Evolutionary conservation across 2,888 invertebrate species (phyloP).

Genomic region (Ophraella communa): DNA sequence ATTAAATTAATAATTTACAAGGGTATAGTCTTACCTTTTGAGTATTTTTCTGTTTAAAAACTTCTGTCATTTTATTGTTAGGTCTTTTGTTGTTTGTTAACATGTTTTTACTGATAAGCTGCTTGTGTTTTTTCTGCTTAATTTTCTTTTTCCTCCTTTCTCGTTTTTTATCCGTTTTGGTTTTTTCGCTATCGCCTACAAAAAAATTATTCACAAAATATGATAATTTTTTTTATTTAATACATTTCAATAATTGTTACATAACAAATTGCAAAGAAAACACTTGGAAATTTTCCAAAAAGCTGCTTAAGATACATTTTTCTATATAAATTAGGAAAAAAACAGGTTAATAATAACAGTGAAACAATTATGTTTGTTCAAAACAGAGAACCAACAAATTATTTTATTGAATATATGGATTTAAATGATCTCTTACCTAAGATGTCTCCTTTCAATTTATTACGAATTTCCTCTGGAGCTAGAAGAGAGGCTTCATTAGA

Average conservation of each 20-base stretch:
- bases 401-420: too few relatives aligned
- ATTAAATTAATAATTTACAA: slow-evolving; percentile 40
- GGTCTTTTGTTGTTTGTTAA: slow-evolving; percentile 47
- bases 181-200: slow-evolving; percentile 76
- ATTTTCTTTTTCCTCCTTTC: slow-evolving; percentile 87
- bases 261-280: too few relatives aligned
- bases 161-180: slow-evolving; percentile 86
- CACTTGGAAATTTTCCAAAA: too few relatives aligned
- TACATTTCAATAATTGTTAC: too few relatives aligned
- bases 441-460: slow-evolving; percentile 63
- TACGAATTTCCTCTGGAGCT: slow-evolving; percentile 91
- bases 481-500: slow-evolving; percentile 82
- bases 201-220: not conserved
- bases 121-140: slow-evolving; percentile 66
- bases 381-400: too few relatives aligned
- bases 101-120: slow-evolving; percentile 58
- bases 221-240: too few relatives aligned
- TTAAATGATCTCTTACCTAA: slow-evolving; percentile 59
- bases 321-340: too few relatives aligned
- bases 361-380: not conserved
- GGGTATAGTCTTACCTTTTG: slow-evolving; percentile 62
- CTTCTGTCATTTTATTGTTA: slow-evolving; percentile 63
- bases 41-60: slow-evolving; percentile 70
- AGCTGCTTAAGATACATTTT: too few relatives aligned
- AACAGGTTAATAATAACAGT: too few relatives aligned